Conservation (phyloP, 1,140 invertebrate species). For the Zaprionus capensis region DNA sequence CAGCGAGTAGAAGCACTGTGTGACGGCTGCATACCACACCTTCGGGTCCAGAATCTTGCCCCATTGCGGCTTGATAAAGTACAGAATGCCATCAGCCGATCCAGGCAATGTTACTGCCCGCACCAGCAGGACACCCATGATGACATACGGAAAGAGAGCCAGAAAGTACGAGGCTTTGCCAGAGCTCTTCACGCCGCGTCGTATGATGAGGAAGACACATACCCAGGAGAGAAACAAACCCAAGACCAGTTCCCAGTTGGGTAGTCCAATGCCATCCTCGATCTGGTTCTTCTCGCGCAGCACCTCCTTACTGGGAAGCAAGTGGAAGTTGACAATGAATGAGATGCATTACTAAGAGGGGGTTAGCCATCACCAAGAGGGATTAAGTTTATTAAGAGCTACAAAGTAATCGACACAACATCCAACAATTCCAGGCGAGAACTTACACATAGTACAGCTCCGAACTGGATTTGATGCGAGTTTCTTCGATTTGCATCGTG, state of each 20-base stretch:
- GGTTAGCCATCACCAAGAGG: slow-evolving; percentile 31
- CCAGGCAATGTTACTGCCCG: slow-evolving; percentile 90
- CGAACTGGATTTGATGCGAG: slow-evolving; percentile 85
- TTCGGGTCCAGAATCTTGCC: slow-evolving; percentile 88
- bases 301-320: slow-evolving; percentile 87
- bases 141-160: slow-evolving; percentile 93
- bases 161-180: slow-evolving; percentile 93
- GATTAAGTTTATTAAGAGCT: not conserved
- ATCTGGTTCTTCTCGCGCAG: slow-evolving; percentile 89
- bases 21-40: slow-evolving; percentile 93
- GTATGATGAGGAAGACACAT: slow-evolving; percentile 90
- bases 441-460: slow-evolving; percentile 87
- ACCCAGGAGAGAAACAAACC: slow-evolving; percentile 92
- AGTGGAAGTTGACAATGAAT: not conserved
- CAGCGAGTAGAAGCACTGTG: slow-evolving; percentile 94
- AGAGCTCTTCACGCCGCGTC: slow-evolving; percentile 90
- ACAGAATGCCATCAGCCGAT: slow-evolving; percentile 90
- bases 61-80: slow-evolving; percentile 91
- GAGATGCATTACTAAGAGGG: not conserved
- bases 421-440: slow-evolving; percentile 1
- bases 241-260: slow-evolving; percentile 91
- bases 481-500: slow-evolving; percentile 15
- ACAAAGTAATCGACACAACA: slow-evolving; percentile 1
- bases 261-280: slow-evolving; percentile 88
- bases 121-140: slow-evolving; percentile 91